A percentile compares a stretch with the other conserved stretches of the same genome.
Evolutionary conservation across 2,113 vertebrate genomes (phyloP).

Genomic region (Cinclus mexicanus): DNA sequence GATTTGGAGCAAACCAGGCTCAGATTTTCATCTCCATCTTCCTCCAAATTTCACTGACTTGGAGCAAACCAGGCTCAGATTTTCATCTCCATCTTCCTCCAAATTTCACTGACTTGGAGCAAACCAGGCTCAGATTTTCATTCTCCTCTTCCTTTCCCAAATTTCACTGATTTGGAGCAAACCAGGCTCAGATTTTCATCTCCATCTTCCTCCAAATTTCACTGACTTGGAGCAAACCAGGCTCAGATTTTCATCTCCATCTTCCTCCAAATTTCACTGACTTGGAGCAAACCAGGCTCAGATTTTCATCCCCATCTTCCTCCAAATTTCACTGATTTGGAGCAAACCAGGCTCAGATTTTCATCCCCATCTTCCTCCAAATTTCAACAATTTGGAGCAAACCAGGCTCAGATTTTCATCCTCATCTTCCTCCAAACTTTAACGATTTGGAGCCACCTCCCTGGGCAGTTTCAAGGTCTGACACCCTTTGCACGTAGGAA

Average conservation of each 20-base stretch:
- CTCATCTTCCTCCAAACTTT: neutral
- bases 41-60: fast-evolving
- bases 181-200: neutral
- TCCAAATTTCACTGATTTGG: neutral
- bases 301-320: neutral
- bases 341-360: neutral
- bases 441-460: neutral
- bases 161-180: fast-evolving
- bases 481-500: fast-evolving
- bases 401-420: neutral
- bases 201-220: fast-evolving
- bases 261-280: too few relatives aligned
- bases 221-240: fast-evolving
- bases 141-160: too few relatives aligned
- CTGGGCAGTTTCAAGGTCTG: neutral
- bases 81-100: neutral
- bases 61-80: neutral
- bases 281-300: too few relatives aligned
- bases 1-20: neutral
- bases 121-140: neutral
- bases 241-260: neutral
- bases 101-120: neutral
- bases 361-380: too few relatives aligned
- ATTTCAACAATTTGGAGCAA: too few relatives aligned
- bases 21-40: neutral